Conservation (phyloP, 1,140 invertebrate species). For the Cherax quadricarinatus region DNA sequence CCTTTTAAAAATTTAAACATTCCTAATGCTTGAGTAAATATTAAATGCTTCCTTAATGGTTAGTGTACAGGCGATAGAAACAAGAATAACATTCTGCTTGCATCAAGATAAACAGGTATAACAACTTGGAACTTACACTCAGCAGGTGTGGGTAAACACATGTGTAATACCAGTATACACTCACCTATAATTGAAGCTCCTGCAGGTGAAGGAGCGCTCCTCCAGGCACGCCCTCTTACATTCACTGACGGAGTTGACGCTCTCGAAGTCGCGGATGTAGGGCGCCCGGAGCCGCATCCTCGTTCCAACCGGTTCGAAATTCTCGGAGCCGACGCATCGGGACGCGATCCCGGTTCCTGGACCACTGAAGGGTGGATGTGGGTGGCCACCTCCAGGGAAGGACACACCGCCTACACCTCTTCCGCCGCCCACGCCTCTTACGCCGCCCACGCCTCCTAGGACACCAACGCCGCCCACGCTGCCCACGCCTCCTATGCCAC, state of each 20-base stretch:
- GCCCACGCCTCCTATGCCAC: not conserved
- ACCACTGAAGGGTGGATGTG: not conserved
- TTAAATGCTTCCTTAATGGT: too few species aligned
- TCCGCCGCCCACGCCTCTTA: not conserved
- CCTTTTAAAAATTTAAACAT: too few species aligned
- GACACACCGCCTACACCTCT: not conserved
- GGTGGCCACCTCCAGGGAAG: not conserved
- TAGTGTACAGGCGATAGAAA: too few species aligned
- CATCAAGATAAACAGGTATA: too few species aligned
- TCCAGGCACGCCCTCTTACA: conserved; percentile 48
- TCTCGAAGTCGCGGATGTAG: conserved; percentile 54
- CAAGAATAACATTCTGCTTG: too few species aligned
- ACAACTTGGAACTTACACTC: too few species aligned
- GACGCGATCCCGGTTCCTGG: not conserved
- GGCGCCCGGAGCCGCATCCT: conserved; percentile 22
- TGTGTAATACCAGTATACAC: not conserved
- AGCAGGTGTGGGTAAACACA: too few species aligned
- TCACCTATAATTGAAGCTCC: conserved; percentile 60
- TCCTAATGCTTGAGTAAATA: too few species aligned
- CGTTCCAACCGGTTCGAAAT: conserved; percentile 54
- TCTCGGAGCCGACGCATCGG: conserved; percentile 18
- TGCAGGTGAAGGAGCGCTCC: conserved; percentile 36
- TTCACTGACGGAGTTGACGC: conserved; percentile 32
- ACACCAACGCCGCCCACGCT: not conserved
- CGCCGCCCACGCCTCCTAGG: not conserved